phyloP scores from a whole-genome alignment of 2,888 invertebrate genomes.

The Achlya flavicornis region DNA sequence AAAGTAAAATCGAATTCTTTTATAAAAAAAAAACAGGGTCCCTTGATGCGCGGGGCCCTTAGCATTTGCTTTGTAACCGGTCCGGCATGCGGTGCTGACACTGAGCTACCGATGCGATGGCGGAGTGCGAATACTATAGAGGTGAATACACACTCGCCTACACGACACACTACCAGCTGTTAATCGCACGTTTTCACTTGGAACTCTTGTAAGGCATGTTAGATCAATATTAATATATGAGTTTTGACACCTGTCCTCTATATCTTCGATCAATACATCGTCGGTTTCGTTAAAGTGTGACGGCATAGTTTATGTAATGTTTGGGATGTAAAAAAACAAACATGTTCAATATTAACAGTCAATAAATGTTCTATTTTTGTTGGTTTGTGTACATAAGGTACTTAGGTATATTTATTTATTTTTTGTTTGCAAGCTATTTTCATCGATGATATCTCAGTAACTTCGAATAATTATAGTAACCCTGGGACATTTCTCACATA shows the following conservation, averaged over 20 bases:
- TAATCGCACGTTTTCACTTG: background rate
- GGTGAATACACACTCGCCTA: background rate
- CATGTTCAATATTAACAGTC: background rate
- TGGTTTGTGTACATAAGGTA: too few species aligned
- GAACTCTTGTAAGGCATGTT: slow-evolving; percentile 1
- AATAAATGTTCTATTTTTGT: background rate
- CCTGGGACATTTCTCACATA: too few species aligned
- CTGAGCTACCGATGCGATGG: too few species aligned
- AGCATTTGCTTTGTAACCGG: too few species aligned
- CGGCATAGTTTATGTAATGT: background rate
- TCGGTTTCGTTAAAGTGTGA: background rate
- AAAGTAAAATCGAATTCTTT: too few species aligned
- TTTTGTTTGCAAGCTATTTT: too few species aligned
- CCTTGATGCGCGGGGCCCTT: too few species aligned
- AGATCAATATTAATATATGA: background rate
- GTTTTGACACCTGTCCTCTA: background rate
- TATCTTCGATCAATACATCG: background rate
- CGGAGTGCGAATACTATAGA: background rate
- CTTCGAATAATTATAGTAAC: too few species aligned
- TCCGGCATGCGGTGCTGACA: too few species aligned
- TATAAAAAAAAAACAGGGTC: too few species aligned
- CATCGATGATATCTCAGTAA: too few species aligned
- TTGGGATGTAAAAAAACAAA: background rate
- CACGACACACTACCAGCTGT: background rate
- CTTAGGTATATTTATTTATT: too few species aligned